Conservation (phyloP, 2,797 vertebrate genomes). For the Mastacembelus armatus region DNA sequence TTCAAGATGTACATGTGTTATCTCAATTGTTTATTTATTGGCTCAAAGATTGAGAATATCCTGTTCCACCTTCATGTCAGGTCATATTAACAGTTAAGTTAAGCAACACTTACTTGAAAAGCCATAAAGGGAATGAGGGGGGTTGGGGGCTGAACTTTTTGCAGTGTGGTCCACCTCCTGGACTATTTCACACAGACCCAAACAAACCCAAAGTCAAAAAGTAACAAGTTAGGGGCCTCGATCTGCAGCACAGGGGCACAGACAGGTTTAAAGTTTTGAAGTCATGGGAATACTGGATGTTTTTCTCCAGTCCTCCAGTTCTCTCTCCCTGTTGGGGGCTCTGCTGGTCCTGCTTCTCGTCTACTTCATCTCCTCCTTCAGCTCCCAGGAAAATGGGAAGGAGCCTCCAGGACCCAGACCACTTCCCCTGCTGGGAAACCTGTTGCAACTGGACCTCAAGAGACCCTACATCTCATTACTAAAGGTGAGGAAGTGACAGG, state of each 20-base stretch:
- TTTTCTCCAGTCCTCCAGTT: conserved; percentile 9
- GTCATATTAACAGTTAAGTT: too few relatives aligned
- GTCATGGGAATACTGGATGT: conserved; percentile 23
- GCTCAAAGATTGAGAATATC: too few relatives aligned
- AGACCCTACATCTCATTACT: conserved; percentile 48
- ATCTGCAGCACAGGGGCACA: too few relatives aligned
- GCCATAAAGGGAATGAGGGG: too few relatives aligned
- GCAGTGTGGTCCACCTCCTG: too few relatives aligned
- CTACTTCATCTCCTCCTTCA: conserved; percentile 14
- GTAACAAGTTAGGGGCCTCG: too few relatives aligned
- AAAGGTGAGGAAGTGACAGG: conserved; percentile 69
- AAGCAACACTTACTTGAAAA: too few relatives aligned
- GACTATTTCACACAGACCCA: too few relatives aligned
- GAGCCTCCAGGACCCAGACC: conserved; percentile 74
- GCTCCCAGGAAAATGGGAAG: background rate
- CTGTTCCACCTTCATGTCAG: too few relatives aligned
- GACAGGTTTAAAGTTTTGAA: background rate
- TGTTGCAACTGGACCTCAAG: conserved; percentile 66
- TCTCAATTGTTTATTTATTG: too few relatives aligned
- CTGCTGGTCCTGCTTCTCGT: conserved; percentile 47
- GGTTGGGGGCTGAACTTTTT: too few relatives aligned
- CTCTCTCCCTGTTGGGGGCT: conserved; percentile 23
- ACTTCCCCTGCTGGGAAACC: conserved; percentile 75
- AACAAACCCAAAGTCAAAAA: background rate
- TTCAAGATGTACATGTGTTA: too few relatives aligned